Conservation (phyloP, 2,797 vertebrate genomes). For the Girardinus metallicus region DNA sequence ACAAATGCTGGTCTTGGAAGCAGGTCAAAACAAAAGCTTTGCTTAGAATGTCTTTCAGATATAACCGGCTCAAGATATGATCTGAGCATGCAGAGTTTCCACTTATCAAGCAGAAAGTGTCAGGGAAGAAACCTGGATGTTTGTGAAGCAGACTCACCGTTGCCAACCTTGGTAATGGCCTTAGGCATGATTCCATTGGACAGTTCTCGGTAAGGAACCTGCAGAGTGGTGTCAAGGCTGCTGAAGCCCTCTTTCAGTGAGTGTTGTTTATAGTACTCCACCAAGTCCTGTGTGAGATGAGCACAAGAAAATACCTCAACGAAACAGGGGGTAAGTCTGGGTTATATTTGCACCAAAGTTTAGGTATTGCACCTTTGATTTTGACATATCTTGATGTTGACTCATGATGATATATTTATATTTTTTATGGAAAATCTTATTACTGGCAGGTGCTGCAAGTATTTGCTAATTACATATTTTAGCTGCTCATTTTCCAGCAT, state of each 20-base stretch:
- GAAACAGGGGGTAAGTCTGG: background rate
- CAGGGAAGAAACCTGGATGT: conserved; percentile 29
- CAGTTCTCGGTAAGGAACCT: conserved; percentile 87
- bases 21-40: conserved; percentile 33
- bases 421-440: background rate
- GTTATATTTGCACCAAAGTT: background rate
- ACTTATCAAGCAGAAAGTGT: conserved; percentile 39
- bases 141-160: conserved; percentile 82
- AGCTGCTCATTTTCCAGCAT: background rate
- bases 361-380: background rate
- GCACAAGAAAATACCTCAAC: conserved; percentile 24
- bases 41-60: conserved; percentile 28
- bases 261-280: conserved; percentile 91
- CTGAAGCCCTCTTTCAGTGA: conserved; percentile 95
- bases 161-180: conserved; percentile 76
- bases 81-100: conserved; percentile 36
- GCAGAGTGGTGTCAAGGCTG: conserved; percentile 92
- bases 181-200: conserved; percentile 81
- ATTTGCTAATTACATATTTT: background rate
- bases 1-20: conserved; percentile 14
- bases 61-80: conserved; percentile 24
- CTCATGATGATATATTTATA: background rate
- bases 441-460: background rate
- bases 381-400: background rate
- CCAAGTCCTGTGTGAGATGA: conserved; percentile 83